A percentile compares a stretch with the other conserved stretches of the same genome.
Evolutionary conservation across 2,888 invertebrate genomes (phyloP).

Genomic region (Trissoscelio sp.): DNA sequence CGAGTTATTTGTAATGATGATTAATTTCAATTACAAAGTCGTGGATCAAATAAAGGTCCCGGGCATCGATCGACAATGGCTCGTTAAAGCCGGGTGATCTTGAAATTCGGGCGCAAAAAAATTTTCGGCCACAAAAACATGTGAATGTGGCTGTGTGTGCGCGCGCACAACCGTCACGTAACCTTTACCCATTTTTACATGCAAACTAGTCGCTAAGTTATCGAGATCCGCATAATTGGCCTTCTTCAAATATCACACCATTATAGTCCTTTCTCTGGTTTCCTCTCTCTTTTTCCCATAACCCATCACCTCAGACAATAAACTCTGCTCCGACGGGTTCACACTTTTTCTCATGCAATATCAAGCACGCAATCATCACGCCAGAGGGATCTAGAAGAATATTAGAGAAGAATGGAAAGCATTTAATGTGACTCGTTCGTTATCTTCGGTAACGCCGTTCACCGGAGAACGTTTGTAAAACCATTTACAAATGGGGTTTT

Average conservation of each 20-base stretch:
- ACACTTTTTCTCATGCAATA: slow-evolving; percentile 62
- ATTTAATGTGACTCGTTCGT: slow-evolving; percentile 40
- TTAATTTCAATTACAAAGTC: slow-evolving; percentile 11
- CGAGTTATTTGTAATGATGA: slow-evolving; percentile 19
- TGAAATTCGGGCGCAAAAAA: not conserved
- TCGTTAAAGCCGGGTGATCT: slow-evolving; percentile 2
- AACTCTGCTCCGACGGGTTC: slow-evolving; percentile 60
- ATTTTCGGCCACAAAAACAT: not conserved
- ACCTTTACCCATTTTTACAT: slow-evolving; percentile 67
- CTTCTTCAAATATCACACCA: slow-evolving; percentile 69
- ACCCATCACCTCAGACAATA: slow-evolving; percentile 63
- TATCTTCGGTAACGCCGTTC: slow-evolving; percentile 7
- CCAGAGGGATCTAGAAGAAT: not conserved
- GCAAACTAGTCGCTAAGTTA: slow-evolving; percentile 63
- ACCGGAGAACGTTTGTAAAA: slow-evolving; percentile 19
- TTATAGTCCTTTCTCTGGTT: slow-evolving; percentile 65
- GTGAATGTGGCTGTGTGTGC: slow-evolving; percentile 15
- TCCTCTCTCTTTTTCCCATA: slow-evolving; percentile 65
- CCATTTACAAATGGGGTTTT: slow-evolving; percentile 12
- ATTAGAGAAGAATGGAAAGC: slow-evolving; percentile 53
- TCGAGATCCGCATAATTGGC: slow-evolving; percentile 70
- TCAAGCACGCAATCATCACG: slow-evolving; percentile 43
- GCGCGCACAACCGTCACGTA: too few species aligned
- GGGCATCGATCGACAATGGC: not conserved
- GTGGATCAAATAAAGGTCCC: slow-evolving; percentile 1